Conservation (phyloP, 2,797 vertebrate species). For the Falco peregrinus region DNA sequence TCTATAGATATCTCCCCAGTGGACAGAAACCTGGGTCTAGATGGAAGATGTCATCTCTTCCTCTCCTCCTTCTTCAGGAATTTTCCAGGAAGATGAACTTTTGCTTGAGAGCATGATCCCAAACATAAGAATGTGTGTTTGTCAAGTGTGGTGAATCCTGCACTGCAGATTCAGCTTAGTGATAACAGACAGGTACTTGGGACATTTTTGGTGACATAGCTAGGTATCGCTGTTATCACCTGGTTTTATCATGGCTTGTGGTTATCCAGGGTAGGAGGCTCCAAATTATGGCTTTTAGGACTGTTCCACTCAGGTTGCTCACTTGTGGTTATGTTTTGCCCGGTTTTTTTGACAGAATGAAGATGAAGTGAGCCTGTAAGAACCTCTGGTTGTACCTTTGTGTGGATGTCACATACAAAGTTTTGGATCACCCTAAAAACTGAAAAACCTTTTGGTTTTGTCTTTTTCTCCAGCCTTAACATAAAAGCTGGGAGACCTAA, state of each 20-base stretch:
- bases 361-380: background rate
- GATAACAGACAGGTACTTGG: background rate
- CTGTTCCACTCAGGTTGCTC: background rate
- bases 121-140: background rate
- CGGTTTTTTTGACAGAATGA: background rate
- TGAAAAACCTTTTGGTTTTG: background rate
- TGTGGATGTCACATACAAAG: background rate
- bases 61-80: background rate
- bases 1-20: accelerated
- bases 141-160: background rate
- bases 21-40: background rate
- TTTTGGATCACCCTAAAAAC: background rate
- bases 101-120: background rate
- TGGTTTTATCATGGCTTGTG: background rate
- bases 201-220: background rate
- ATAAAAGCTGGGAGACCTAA: background rate
- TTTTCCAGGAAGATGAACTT: background rate
- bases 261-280: background rate
- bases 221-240: background rate
- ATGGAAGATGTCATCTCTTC: background rate
- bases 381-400: background rate
- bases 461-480: background rate
- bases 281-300: background rate
- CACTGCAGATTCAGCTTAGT: background rate
- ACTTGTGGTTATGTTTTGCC: background rate